Percentiles rank a stretch among this genome's conserved stretches.
phyloP scores from a whole-genome alignment of 1,140 invertebrate genomes.

The Anastrepha obliqua region DNA sequence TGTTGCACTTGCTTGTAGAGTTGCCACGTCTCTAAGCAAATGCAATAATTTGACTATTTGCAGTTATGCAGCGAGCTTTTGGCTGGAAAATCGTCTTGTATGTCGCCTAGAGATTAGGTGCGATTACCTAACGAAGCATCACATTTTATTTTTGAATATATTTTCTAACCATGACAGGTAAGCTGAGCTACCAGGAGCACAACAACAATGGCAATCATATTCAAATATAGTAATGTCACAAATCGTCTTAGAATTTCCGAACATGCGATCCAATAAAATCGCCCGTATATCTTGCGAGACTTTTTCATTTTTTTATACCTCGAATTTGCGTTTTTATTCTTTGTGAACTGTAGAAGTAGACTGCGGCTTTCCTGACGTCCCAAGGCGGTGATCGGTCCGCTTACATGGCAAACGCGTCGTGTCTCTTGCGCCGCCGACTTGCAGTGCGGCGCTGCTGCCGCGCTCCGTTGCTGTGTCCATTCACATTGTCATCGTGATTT shows the following conservation, averaged over 20 bases:
- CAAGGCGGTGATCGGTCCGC: not conserved
- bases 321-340: too few species aligned
- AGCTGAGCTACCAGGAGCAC: not conserved
- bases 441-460: not conserved
- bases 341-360: too few species aligned
- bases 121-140: not conserved
- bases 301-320: not conserved
- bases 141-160: not conserved
- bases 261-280: conserved; percentile 10
- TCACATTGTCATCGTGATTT: conserved; percentile 50
- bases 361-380: too few species aligned
- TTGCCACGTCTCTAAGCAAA: not conserved
- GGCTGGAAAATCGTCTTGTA: not conserved
- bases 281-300: not conserved
- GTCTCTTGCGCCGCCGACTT: not conserved
- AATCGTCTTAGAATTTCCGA: conserved; percentile 11
- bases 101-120: not conserved
- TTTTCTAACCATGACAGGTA: not conserved
- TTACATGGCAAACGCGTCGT: not conserved
- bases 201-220: conserved; percentile 40
- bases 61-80: not conserved
- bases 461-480: conserved; percentile 14
- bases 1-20: not conserved
- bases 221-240: conserved; percentile 11
- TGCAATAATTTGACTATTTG: too few species aligned